Evolutionary conservation across 2,888 invertebrate species (phyloP), one percentile per base, ranked within the genome.

Genomic region (Rotaria socialis): DNA sequence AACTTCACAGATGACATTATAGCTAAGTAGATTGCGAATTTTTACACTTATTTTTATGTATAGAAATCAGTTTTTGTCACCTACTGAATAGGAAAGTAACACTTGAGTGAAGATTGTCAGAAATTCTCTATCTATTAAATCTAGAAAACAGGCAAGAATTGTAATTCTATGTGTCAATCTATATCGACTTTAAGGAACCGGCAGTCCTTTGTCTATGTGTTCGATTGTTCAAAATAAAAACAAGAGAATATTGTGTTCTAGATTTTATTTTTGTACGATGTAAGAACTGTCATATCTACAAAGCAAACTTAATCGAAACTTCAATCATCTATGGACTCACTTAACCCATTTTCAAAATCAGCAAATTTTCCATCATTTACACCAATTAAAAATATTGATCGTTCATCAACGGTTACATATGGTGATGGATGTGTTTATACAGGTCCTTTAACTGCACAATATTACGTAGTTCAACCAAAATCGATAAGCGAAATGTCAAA

Each of bases 401-500:
- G 35, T 41, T 35, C 67, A 67, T 67, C 67, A 35, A 5, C 41
- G 3, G 19, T 35, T 14, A 67, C 67, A 16, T 67, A 41, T 35
- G 41, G 67, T 67, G 67, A 67, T 16, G 67, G 67, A 16, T 67
- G 19, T 67, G 67, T 67, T 16, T 67, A 67, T 67, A 67, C 67
- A 67, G 67, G 67, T 67, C 67, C 67, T 16, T 67, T 41, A 67
- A 35, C 67, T 27, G 67, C 67, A 35, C 67, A 67, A 67, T 35
- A 67, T 19, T 35, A 35, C 35, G 67, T 35, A 27, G 4, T 27
- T 3, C 35, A 67, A 35, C 5, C 67, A 19, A 67, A 35, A 67
- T 27, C 67, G 14, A 35, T 19, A 19, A 14, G 6, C 10, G 67
- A 67, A 35, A 19, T 19, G 19, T 1, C 35, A 3, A 67, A 67